Evolutionary conservation across 2,888 invertebrate genomes (phyloP).

Genomic region (Epirrhoe tristata): DNA sequence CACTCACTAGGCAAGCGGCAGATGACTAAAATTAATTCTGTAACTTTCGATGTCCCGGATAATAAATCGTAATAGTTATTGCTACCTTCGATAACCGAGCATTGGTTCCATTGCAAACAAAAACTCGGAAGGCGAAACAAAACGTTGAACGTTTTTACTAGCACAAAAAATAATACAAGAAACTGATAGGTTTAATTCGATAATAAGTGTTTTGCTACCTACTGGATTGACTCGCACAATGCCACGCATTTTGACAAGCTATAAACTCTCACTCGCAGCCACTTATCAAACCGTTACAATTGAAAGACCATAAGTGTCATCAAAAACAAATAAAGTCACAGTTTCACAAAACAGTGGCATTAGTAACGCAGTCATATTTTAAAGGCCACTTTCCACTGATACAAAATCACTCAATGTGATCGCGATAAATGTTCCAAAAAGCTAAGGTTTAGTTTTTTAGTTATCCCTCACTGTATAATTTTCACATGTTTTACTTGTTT

Average conservation of each 20-base stretch:
- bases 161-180: not conserved
- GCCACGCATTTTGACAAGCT: not conserved
- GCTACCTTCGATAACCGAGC: not conserved
- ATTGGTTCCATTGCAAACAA: not conserved
- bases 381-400: constrained; percentile 7
- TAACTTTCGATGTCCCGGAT: not conserved
- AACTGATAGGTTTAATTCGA: not conserved
- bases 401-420: not conserved
- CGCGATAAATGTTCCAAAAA: too few relatives aligned
- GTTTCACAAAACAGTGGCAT: constrained; percentile 23
- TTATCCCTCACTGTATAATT: too few relatives aligned
- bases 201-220: not conserved
- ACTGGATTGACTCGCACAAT: not conserved
- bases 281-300: constrained; percentile 17
- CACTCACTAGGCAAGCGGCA: too few relatives aligned
- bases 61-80: not conserved
- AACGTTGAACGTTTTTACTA: not conserved
- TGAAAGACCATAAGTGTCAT: constrained; percentile 10
- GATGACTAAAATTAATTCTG: too few relatives aligned
- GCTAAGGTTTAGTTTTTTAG: too few relatives aligned
- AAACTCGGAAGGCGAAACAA: constrained; percentile 4
- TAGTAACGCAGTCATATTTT: constrained; percentile 35
- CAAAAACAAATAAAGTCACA: constrained; percentile 33
- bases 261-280: not conserved
- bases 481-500: too few relatives aligned